Percentiles rank a stretch among this genome's conserved stretches.
Evolutionary conservation across 2,797 vertebrate genomes (phyloP).

Genomic region (Argya squamiceps): DNA sequence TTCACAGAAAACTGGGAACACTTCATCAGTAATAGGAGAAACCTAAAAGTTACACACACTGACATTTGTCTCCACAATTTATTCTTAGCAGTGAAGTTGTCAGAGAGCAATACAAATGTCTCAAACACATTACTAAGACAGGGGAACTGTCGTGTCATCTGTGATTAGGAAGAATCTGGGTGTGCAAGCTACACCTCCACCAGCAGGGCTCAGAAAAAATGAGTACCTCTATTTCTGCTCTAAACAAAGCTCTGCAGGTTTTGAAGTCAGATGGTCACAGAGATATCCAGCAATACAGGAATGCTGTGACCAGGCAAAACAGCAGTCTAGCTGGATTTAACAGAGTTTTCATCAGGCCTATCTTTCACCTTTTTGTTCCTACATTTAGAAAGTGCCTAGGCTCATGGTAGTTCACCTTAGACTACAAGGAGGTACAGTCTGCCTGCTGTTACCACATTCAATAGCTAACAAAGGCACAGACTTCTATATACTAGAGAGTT

Average conservation of each 20-base stretch:
- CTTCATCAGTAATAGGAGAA: not conserved
- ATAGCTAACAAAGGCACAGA: not conserved
- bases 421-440: not conserved
- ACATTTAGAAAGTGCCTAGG: not conserved
- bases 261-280: not conserved
- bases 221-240: not conserved
- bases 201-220: not conserved
- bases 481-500: not conserved
- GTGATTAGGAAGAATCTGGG: not conserved
- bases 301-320: not conserved
- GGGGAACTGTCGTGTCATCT: not conserved
- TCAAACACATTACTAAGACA: not conserved
- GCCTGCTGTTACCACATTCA: not conserved
- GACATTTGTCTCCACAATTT: not conserved
- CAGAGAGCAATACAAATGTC: not conserved
- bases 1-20: not conserved
- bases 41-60: not conserved
- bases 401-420: not conserved
- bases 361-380: not conserved
- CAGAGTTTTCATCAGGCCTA: not conserved
- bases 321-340: not conserved
- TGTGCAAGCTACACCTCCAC: not conserved
- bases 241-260: not conserved
- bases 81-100: not conserved
- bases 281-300: not conserved